A percentile compares a stretch with the other conserved stretches of the same genome.
Evolutionary conservation across 2,113 vertebrate genomes (phyloP).

Genomic region (Megatriorchis doriae): DNA sequence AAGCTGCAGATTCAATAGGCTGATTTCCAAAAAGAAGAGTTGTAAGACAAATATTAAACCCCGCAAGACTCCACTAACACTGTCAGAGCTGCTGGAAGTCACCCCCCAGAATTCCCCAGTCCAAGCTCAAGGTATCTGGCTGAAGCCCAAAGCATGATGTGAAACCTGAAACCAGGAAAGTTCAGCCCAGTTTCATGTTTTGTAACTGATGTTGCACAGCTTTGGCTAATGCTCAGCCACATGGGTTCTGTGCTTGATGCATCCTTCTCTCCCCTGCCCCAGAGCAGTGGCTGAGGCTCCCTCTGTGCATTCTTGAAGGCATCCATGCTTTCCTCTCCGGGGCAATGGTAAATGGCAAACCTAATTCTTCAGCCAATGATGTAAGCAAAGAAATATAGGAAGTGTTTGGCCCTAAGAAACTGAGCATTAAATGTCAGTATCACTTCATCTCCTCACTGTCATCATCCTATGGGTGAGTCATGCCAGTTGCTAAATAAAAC

Average conservation of each 20-base stretch:
- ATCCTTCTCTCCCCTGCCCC: background rate
- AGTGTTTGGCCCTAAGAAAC: background rate
- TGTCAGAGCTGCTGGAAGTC: background rate
- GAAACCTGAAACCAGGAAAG: conserved; percentile 7
- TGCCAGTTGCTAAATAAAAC: conserved; percentile 18
- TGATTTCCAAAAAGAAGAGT: background rate
- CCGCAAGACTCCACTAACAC: background rate
- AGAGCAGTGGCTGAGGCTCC: background rate
- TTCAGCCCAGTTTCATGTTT: conserved; percentile 42
- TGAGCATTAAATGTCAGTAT: background rate
- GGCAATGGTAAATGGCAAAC: background rate
- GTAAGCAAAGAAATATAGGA: background rate
- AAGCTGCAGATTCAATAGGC: background rate
- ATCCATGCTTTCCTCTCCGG: background rate
- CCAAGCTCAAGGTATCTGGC: background rate
- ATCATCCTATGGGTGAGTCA: conserved; percentile 17
- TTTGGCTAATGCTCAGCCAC: background rate
- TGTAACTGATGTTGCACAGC: conserved; percentile 22
- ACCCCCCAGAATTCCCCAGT: background rate
- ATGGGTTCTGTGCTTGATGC: background rate
- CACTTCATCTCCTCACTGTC: background rate
- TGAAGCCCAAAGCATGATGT: background rate
- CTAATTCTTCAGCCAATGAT: background rate
- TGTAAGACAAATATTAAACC: background rate
- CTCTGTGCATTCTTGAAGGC: background rate